These are phyloP conservation scores for Spodoptera litura DNA, from an alignment of 1,140 invertebrate species.

Conservation along the genomic window DNA sequence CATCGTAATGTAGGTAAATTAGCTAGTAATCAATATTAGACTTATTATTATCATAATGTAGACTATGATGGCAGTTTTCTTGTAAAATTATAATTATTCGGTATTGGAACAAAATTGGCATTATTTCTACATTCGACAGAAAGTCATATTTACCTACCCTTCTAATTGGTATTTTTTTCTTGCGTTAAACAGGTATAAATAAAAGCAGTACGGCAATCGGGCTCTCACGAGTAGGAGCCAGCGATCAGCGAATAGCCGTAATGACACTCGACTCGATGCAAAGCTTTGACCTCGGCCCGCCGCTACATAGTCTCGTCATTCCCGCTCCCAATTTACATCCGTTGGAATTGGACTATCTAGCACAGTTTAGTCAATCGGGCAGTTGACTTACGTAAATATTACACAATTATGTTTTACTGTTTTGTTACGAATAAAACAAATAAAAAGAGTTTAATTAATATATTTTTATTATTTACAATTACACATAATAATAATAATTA, in stretches of 20 bases:
- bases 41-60: too few relatives aligned
- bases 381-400: conserved; percentile 18
- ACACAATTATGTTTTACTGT: conserved; percentile 1
- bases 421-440: conserved; percentile 64
- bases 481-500: conserved; percentile 70
- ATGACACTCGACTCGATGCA: conserved; percentile 92
- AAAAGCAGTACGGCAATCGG: conserved; percentile 91
- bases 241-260: conserved; percentile 92
- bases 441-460: conserved; percentile 75
- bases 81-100: too few relatives aligned
- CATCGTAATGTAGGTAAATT: too few relatives aligned
- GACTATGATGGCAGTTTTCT: too few relatives aligned
- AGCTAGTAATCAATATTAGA: too few relatives aligned
- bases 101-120: too few relatives aligned
- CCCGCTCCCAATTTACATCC: conserved; percentile 94
- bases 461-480: conserved; percentile 85
- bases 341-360: conserved; percentile 95
- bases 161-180: not conserved
- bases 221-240: conserved; percentile 95
- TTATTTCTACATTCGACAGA: too few relatives aligned
- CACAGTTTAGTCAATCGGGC: conserved; percentile 82
- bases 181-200: conserved; percentile 79
- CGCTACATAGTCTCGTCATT: conserved; percentile 97
- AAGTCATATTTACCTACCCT: too few relatives aligned
- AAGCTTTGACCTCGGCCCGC: conserved; percentile 92